A percentile compares a stretch with the other conserved stretches of the same genome.
Evolutionary conservation across 2,797 vertebrate genomes (phyloP).

Genomic region (Acipenser ruthenus): DNA sequence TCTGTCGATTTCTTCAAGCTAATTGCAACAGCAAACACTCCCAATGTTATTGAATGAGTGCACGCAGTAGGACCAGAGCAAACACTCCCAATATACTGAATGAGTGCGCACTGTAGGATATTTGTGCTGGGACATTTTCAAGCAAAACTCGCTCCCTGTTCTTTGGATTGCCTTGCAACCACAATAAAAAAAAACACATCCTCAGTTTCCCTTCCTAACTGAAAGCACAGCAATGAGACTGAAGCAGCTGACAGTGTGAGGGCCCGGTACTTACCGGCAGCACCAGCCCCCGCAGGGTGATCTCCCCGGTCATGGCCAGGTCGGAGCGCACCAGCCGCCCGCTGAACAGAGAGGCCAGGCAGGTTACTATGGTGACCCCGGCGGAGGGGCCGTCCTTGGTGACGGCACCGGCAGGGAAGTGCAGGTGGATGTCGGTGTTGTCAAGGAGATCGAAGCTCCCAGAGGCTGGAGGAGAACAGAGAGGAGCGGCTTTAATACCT

Average conservation of each 20-base stretch:
- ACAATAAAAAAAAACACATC: no score
- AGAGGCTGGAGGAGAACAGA: slow-evolving; percentile 57
- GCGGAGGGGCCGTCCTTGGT: slow-evolving; percentile 97
- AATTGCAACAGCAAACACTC: no score
- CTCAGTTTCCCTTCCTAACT: no score
- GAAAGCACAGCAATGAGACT: no score
- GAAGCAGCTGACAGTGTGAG: slow-evolving; percentile 3
- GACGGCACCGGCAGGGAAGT: slow-evolving; percentile 96
- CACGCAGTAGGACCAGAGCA: no score
- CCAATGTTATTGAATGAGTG: no score
- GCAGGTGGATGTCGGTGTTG: slow-evolving; percentile 94
- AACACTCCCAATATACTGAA: no score
- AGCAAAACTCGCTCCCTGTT: no score
- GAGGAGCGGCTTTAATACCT: not conserved
- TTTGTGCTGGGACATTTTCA: no score
- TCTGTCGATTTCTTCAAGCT: no score
- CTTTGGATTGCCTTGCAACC: no score
- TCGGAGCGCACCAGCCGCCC: slow-evolving; percentile 85
- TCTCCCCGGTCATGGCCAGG: slow-evolving; percentile 95
- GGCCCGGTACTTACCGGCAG: slow-evolving; percentile 73
- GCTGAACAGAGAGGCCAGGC: slow-evolving; percentile 90
- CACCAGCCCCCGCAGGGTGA: slow-evolving; percentile 89
- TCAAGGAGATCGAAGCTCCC: slow-evolving; percentile 88
- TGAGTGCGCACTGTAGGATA: no score
- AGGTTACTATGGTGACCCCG: slow-evolving; percentile 96